Evolutionary conservation across 2,113 vertebrate genomes (phyloP), one percentile per base, ranked within the genome.

Genomic region (Engraulis encrasicolus): DNA sequence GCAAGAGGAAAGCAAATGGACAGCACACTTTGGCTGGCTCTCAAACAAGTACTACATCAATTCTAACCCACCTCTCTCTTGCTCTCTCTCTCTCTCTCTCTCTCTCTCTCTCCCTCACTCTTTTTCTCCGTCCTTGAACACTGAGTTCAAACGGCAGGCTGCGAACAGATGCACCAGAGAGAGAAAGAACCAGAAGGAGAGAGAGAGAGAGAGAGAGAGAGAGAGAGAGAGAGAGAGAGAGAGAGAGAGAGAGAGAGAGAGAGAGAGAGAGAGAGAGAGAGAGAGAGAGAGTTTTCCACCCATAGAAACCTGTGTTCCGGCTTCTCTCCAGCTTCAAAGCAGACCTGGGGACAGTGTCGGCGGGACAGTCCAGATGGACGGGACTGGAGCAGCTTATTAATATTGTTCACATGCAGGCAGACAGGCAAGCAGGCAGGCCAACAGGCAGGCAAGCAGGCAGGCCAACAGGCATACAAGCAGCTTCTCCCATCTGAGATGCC

Each of bases 321-420:
- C 66, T 74, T 31, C 27, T 74, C 66, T 49, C 40, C 58, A 27
- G 61, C 81, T 74, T 74, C 81, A 34, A 74, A 74, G 66, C 66
- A 74, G 66, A 34, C 17, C 15, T 74, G 27, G 27, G 66, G 66
- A 74, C 31, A 5, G 27, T 31, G 2, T 74, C 66, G 4, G 66
- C 15, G 66, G 66, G 66, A 74, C 11, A 0, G 2, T 74, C 66
- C 66, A 74, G 66, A 74, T 74, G 66, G 66, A 74, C 31, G 1
- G 2, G 27, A n/a, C 40, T 45, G 40, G 40, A 4, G 17, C 27
- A 31, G 58, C 58, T 66, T 27, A 66, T 66, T 74, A 74, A 74
- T 74, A 74, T 31, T 31, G 66, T 74, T 74, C 27, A 74, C 66
- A 74, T 74, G 40, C 4, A 45, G 66, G 66, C n/a, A n/a, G n/a